A percentile compares a stretch with the other conserved stretches of the same genome.
Evolutionary conservation across 2,113 vertebrate species (phyloP).

Genomic region (Nothobranchius furzeri): DNA sequence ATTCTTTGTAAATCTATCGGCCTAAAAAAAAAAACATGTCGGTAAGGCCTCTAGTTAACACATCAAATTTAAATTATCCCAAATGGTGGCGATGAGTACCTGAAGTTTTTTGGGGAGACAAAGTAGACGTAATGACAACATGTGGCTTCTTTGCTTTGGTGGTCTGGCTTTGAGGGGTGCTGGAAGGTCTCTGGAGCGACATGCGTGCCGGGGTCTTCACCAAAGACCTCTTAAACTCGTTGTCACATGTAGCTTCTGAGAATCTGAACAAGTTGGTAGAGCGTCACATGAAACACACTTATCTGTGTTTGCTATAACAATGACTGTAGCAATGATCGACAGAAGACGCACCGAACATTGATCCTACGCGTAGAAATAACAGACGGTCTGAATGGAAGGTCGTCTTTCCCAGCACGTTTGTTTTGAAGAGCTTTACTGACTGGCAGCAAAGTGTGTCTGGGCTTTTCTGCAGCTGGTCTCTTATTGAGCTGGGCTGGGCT

Average conservation of each 20-base stretch:
- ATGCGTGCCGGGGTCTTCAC: constrained; percentile 90
- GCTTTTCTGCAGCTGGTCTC: constrained; percentile 42
- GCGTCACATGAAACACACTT: background rate
- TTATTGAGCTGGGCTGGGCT: constrained; percentile 77
- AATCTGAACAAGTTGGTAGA: constrained; percentile 78
- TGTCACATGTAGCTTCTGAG: constrained; percentile 86
- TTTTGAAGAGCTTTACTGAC: constrained; percentile 43
- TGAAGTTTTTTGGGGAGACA: constrained; percentile 60
- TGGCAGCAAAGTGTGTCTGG: constrained; percentile 49
- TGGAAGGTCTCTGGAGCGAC: constrained; percentile 70
- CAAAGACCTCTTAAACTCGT: constrained; percentile 86
- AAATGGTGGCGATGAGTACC: constrained; percentile 27
- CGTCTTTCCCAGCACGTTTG: constrained; percentile 67
- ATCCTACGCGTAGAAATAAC: constrained; percentile 85
- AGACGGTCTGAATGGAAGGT: constrained; percentile 72
- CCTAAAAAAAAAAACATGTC: too few relatives aligned
- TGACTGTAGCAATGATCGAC: too few relatives aligned
- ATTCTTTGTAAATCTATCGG: too few relatives aligned
- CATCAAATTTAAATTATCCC: background rate
- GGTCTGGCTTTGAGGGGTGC: constrained; percentile 55
- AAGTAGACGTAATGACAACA: constrained; percentile 3
- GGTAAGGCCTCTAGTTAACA: too few relatives aligned
- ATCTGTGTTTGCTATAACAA: too few relatives aligned
- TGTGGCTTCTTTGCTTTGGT: constrained; percentile 23
- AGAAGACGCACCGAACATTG: constrained; percentile 85